phyloP scores from a whole-genome alignment of 37 sponge, comb jelly and placozoan species.

The Spongilla lacustris region DNA sequence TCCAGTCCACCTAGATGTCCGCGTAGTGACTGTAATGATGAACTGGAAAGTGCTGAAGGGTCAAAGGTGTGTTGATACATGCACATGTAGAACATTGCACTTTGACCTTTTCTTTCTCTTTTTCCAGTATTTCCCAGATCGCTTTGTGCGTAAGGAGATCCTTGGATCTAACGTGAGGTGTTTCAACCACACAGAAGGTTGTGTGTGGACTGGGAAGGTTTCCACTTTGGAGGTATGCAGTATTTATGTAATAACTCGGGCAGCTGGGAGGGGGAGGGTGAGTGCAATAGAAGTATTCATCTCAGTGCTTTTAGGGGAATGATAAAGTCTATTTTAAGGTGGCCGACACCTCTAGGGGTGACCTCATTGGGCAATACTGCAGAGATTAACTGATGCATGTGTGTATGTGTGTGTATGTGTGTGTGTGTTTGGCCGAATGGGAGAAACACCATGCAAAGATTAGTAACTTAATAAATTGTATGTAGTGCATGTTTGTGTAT shows the following conservation, averaged over 20 bases:
- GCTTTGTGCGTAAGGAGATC: constrained; percentile 56
- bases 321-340: too few relatives aligned
- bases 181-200: constrained; percentile 5
- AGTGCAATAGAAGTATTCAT: too few relatives aligned
- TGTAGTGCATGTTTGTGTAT: too few relatives aligned
- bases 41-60: constrained; percentile 25
- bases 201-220: constrained; percentile 56
- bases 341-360: too few relatives aligned
- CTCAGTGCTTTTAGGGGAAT: background rate
- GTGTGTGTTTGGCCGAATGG: too few relatives aligned
- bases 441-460: too few relatives aligned
- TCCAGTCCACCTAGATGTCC: constrained; percentile 12
- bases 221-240: background rate
- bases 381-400: too few relatives aligned
- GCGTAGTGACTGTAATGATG: constrained; percentile 28
- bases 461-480: too few relatives aligned
- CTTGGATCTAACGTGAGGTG: constrained; percentile 17
- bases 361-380: too few relatives aligned
- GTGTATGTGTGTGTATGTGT: too few relatives aligned
- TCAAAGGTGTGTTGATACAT: background rate
- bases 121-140: constrained; percentile 70
- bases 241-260: too few relatives aligned
- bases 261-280: too few relatives aligned
- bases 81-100: background rate
- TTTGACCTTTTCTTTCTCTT: background rate